A percentile compares a stretch with the other conserved stretches of the same genome.
Evolutionary conservation across 1,140 invertebrate species (phyloP).

Genomic region (Scylla paramamosain): DNA sequence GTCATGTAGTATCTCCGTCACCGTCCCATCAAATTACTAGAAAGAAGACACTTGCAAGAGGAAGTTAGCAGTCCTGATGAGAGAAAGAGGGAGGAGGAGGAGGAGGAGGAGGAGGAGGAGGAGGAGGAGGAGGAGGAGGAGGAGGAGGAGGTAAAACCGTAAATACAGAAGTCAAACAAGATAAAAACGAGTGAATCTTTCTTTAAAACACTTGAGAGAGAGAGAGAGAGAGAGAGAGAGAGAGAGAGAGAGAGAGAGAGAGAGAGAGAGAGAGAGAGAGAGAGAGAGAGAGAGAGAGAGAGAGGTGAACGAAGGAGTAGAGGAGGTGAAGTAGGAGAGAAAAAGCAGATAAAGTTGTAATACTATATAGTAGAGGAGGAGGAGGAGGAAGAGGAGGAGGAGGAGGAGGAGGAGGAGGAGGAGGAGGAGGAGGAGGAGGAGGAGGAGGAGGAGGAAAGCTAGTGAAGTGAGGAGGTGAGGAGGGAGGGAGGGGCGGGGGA

Average conservation of each 20-base stretch:
- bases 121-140: too few species aligned
- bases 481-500: background rate
- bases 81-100: too few species aligned
- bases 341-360: background rate
- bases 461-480: background rate
- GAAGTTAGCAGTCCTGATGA: too few species aligned
- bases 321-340: background rate
- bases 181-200: too few species aligned
- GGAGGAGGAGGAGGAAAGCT: background rate
- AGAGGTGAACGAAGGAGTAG: background rate
- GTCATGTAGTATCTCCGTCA: background rate
- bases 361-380: background rate
- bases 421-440: too few species aligned
- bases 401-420: background rate
- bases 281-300: constrained; percentile 46
- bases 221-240: background rate
- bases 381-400: background rate
- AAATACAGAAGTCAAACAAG: too few species aligned
- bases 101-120: too few species aligned
- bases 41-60: too few species aligned
- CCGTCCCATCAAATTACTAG: too few species aligned
- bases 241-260: background rate
- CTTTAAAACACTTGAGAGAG: too few species aligned
- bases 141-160: too few species aligned
- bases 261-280: background rate